phyloP scores from a whole-genome alignment of 2,888 invertebrate genomes.

The Nephrotoma flavescens region DNA sequence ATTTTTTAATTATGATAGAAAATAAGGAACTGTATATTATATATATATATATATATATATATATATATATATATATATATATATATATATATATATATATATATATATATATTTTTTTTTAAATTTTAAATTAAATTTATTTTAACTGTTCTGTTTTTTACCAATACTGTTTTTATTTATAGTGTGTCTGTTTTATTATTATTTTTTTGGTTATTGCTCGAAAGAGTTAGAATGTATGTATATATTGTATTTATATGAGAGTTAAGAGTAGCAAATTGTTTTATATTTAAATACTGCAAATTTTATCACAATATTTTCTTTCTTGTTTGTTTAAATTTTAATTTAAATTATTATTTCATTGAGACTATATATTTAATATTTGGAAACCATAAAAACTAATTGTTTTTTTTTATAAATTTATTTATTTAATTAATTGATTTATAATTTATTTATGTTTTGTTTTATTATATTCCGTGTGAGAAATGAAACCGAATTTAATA shows the following conservation, averaged over 20 bases:
- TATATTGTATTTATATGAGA: background rate
- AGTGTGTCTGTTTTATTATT: background rate
- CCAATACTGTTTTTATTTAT: background rate
- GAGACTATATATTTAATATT: background rate
- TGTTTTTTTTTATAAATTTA: background rate
- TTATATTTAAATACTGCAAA: background rate
- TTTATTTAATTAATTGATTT: background rate
- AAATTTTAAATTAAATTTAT: background rate
- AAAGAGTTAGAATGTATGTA: background rate
- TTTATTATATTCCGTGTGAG: background rate
- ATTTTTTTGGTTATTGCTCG: background rate
- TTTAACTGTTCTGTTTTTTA: background rate
- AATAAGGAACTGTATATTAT: background rate
- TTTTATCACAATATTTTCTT: background rate
- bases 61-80: background rate
- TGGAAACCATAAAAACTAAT: background rate
- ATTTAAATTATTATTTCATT: background rate
- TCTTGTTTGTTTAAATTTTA: background rate
- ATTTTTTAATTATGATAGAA: background rate
- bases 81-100: background rate
- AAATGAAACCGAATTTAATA: conserved; percentile 1
- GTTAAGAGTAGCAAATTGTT: background rate
- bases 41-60: background rate
- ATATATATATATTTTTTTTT: background rate
- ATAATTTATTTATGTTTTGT: background rate